Conservation (phyloP, 2,113 vertebrate genomes). For the Dipodomys merriami region DNA sequence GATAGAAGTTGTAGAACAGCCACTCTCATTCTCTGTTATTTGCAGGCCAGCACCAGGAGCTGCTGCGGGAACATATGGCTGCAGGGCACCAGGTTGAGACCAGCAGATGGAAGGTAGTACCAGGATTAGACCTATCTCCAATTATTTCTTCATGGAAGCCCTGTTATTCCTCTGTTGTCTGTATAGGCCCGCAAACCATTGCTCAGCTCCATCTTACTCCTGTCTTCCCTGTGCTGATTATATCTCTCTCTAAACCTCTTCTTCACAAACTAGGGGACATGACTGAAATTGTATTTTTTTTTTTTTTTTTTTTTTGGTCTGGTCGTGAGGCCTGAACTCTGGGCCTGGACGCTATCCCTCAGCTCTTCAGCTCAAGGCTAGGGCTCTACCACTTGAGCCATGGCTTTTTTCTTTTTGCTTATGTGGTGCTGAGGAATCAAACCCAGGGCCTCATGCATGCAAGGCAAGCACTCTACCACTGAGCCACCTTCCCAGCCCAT, state of each 20-base stretch:
- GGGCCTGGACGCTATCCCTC: too few species aligned
- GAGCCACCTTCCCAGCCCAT: too few species aligned
- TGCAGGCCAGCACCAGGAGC: slow-evolving; percentile 66
- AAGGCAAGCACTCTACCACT: too few species aligned
- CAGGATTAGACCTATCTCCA: not conserved
- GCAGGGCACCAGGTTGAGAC: slow-evolving; percentile 10
- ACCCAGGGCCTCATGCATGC: too few species aligned
- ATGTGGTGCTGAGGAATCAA: too few species aligned
- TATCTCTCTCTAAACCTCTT: not conserved
- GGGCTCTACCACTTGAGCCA: too few species aligned
- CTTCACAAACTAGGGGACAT: not conserved
- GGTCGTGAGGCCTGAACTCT: too few species aligned
- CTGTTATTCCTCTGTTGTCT: slow-evolving; percentile 2
- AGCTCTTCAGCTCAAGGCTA: too few species aligned
- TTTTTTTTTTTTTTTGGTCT: too few species aligned
- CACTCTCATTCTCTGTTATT: slow-evolving; percentile 32
- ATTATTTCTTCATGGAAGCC: not conserved
- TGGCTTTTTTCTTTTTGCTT: too few species aligned
- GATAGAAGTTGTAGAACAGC: slow-evolving; percentile 29
- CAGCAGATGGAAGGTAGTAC: slow-evolving; percentile 67
- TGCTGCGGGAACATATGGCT: slow-evolving; percentile 68
- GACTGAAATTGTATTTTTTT: too few species aligned
- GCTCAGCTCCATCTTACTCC: not conserved
- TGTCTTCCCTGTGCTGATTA: slow-evolving; percentile 11
- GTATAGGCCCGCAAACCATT: not conserved